Evolutionary conservation across 2,113 vertebrate genomes (phyloP).

Genomic region (Coreoperca whiteheadi): DNA sequence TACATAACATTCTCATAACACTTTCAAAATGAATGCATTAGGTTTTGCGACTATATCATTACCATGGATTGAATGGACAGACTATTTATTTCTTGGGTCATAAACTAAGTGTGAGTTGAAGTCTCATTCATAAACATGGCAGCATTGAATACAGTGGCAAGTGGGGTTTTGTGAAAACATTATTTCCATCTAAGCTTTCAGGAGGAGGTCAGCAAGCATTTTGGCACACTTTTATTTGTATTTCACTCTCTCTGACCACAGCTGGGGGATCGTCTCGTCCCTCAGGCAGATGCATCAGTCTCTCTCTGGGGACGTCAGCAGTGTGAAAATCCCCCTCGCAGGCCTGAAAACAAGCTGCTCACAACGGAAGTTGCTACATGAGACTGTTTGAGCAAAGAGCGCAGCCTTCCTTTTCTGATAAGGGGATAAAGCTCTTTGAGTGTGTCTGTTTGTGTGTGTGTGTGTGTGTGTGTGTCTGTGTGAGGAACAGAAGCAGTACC

Average conservation of each 20-base stretch:
- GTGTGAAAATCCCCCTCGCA: conserved; percentile 76
- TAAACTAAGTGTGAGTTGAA: neutral
- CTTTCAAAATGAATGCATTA: conserved; percentile 42
- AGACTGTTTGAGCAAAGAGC: conserved; percentile 75
- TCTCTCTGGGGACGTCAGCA: conserved; percentile 71
- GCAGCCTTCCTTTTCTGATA: conserved; percentile 82
- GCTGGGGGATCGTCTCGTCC: conserved; percentile 58
- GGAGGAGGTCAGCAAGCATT: conserved; percentile 35
- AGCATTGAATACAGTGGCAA: neutral
- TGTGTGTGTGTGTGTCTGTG: conserved; percentile 31
- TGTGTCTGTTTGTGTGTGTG: conserved; percentile 24
- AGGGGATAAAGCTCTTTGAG: conserved; percentile 68
- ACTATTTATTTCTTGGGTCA: neutral
- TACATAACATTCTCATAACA: conserved; percentile 39
- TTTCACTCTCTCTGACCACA: conserved; percentile 48
- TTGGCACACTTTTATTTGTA: conserved; percentile 45
- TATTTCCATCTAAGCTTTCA: conserved; percentile 41
- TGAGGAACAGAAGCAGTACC: conserved; percentile 56
- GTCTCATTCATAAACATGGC: conserved; percentile 6
- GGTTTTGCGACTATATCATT: conserved; percentile 21
- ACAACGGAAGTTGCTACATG: conserved; percentile 81
- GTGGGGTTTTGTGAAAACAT: neutral
- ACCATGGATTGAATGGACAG: conserved; percentile 6
- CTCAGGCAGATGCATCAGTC: conserved; percentile 61
- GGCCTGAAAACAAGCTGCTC: conserved; percentile 72